Percentiles rank a stretch among this genome's conserved stretches.
Conservation (phyloP, 2,888 invertebrate species). For the Epirrita christyi region DNA sequence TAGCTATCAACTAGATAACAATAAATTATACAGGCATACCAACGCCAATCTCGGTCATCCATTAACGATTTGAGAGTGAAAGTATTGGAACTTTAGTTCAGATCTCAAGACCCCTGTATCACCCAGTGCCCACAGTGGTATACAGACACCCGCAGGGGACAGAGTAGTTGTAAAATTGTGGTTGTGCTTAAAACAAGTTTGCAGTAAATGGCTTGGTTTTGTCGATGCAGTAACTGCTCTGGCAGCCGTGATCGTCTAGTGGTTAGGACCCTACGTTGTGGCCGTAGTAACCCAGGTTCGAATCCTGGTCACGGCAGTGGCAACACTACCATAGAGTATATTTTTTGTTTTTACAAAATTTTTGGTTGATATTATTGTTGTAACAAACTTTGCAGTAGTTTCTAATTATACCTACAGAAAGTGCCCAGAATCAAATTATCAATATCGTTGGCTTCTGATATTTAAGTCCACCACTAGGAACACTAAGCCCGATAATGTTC, state of each 20-base stretch:
- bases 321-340: conserved; percentile 48
- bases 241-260: conserved; percentile 86
- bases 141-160: conserved; percentile 82
- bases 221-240: conserved; percentile 49
- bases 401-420: too few relatives aligned
- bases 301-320: conserved; percentile 89
- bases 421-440: not conserved
- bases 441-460: not conserved
- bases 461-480: not conserved
- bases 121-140: too few relatives aligned
- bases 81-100: conserved; percentile 73
- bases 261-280: conserved; percentile 92
- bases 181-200: conserved; percentile 11
- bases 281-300: conserved; percentile 91
- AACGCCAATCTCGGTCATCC: conserved; percentile 29
- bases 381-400: too few relatives aligned
- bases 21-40: conserved; percentile 4
- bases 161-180: conserved; percentile 18
- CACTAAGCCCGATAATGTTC: not conserved
- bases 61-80: conserved; percentile 40
- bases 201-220: conserved; percentile 55
- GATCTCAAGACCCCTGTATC: conserved; percentile 24
- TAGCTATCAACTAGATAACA: not conserved
- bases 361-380: not conserved
- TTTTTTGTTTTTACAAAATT: conserved; percentile 28